These are phyloP conservation scores for Tenualosa thibaudeaui DNA, from an alignment of 2,797 vertebrate species.

Conservation along the genomic window DNA sequence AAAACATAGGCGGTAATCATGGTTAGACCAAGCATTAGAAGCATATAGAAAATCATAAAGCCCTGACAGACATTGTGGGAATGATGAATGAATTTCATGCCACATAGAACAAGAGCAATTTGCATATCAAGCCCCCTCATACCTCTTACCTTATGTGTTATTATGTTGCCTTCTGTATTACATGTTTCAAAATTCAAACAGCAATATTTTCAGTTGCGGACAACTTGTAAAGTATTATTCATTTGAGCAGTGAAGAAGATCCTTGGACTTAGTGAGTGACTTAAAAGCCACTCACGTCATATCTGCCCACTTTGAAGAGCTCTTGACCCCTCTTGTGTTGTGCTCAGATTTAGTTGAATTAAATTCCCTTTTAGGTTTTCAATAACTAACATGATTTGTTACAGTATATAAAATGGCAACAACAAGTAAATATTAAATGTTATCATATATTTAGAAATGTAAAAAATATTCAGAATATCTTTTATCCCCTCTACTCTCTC, in stretches of 20 bases:
- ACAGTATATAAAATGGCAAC: neutral
- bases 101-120: neutral
- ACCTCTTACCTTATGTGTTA: neutral
- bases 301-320: neutral
- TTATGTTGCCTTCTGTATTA: neutral
- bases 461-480: neutral
- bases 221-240: conserved; percentile 8
- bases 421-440: conserved; percentile 8
- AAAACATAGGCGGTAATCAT: neutral
- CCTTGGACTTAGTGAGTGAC: neutral
- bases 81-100: neutral
- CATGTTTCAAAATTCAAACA: neutral
- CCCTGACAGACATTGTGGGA: neutral
- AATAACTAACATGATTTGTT: neutral
- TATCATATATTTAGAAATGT: neutral
- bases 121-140: neutral
- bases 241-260: neutral
- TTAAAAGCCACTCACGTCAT: neutral
- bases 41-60: neutral
- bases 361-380: neutral
- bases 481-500: neutral
- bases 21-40: neutral
- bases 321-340: neutral
- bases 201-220: neutral
- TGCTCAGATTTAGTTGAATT: neutral